A percentile compares a stretch with the other conserved stretches of the same genome.
Conservation (phyloP, 2,888 invertebrate species). For the Dione vanillae region DNA sequence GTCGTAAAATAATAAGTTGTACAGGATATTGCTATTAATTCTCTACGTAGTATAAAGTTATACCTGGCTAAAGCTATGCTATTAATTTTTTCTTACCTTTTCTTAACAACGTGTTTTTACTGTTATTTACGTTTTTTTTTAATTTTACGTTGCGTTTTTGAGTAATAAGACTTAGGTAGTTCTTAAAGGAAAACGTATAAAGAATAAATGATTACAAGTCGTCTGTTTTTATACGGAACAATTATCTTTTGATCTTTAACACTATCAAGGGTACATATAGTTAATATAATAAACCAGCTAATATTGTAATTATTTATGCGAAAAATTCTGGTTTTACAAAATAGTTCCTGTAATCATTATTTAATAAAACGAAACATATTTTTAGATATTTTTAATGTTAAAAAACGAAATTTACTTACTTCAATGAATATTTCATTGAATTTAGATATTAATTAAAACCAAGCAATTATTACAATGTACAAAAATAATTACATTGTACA, state of each 20-base stretch:
- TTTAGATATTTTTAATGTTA: no score
- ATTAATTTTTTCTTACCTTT: not conserved
- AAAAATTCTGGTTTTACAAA: no score
- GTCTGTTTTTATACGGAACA: conserved; percentile 22
- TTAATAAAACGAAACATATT: no score
- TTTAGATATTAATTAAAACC: no score
- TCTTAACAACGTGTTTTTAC: not conserved
- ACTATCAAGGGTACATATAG: conserved; percentile 22
- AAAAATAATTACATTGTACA: no score
- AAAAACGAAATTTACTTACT: no score
- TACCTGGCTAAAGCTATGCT: not conserved
- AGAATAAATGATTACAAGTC: conserved; percentile 1
- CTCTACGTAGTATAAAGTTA: not conserved
- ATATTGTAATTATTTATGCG: not conserved
- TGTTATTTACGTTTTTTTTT: not conserved
- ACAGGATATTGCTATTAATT: no score
- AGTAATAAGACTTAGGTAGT: not conserved
- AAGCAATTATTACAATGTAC: no score
- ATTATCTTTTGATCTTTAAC: conserved; percentile 24
- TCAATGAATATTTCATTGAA: no score
- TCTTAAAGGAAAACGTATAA: not conserved
- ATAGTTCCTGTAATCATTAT: no score
- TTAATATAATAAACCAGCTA: not conserved
- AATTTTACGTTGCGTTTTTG: not conserved
- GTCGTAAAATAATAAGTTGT: no score